Conservation (phyloP, 2,888 invertebrate species). For the Notodonta ziczac region DNA sequence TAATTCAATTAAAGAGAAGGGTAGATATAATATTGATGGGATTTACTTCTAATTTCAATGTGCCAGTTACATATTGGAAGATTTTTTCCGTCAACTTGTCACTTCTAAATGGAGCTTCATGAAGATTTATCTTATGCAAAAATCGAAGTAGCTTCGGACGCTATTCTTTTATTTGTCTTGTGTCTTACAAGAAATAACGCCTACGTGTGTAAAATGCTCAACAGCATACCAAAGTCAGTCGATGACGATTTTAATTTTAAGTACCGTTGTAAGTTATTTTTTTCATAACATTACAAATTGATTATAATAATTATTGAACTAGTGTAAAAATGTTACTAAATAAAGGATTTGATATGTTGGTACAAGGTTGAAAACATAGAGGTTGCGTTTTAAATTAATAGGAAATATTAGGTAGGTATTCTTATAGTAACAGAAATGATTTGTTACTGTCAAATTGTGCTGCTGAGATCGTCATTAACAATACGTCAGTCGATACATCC, state of each 20-base stretch:
- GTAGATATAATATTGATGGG: slow-evolving; percentile 26
- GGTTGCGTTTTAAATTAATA: slow-evolving; percentile 35
- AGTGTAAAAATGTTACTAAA: slow-evolving; percentile 16
- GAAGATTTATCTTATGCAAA: slow-evolving; percentile 43
- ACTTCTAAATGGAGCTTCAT: slow-evolving; percentile 25
- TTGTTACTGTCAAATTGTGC: neutral
- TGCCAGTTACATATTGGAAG: slow-evolving; percentile 18
- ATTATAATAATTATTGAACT: slow-evolving; percentile 22
- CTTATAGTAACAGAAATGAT: neutral
- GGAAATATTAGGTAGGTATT: slow-evolving; percentile 11
- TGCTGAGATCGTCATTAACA: slow-evolving; percentile 5
- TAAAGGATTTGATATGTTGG: slow-evolving; percentile 40
- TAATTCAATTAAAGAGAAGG: slow-evolving; percentile 38
- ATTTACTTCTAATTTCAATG: slow-evolving; percentile 26
- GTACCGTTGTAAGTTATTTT: slow-evolving; percentile 24
- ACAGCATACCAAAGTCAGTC: slow-evolving; percentile 34
- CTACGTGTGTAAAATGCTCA: slow-evolving; percentile 22
- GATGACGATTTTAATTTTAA: slow-evolving; percentile 28
- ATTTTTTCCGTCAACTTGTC: slow-evolving; percentile 18
- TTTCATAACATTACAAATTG: slow-evolving; percentile 13
- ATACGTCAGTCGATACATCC: neutral
- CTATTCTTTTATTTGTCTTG: slow-evolving; percentile 10
- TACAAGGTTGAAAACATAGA: slow-evolving; percentile 46
- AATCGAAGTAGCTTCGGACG: slow-evolving; percentile 25
- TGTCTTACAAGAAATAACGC: slow-evolving; percentile 8